Evolutionary conservation across 2,888 invertebrate genomes (phyloP).

Genomic region (Luperina nickerlii): DNA sequence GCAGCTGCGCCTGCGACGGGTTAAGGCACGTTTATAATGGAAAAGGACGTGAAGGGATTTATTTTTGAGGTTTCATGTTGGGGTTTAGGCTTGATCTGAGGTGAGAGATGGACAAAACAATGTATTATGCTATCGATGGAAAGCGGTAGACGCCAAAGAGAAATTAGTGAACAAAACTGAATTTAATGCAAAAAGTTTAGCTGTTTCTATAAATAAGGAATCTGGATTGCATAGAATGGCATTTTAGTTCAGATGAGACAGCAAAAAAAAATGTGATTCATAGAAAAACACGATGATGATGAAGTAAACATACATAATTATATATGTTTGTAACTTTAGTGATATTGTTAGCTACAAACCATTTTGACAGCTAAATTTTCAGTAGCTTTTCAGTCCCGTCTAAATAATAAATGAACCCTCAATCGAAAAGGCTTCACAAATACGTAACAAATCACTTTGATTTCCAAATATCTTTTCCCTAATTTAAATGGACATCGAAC

Average conservation of each 20-base stretch:
- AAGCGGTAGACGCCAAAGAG: background rate
- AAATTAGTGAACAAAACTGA: background rate
- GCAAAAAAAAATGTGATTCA: background rate
- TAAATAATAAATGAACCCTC: slow-evolving; percentile 35
- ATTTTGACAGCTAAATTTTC: background rate
- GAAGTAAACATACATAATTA: background rate
- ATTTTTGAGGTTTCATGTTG: slow-evolving; percentile 4
- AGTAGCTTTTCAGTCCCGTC: background rate
- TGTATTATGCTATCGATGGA: background rate
- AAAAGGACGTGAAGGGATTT: slow-evolving; percentile 27
- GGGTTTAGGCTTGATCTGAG: background rate
- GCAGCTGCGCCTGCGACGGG: slow-evolving; percentile 85
- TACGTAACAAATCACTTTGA: slow-evolving; percentile 34
- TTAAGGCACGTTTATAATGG: slow-evolving; percentile 71
- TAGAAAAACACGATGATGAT: background rate
- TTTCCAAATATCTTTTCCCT: slow-evolving; percentile 32
- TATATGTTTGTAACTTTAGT: background rate
- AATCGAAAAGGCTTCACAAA: background rate
- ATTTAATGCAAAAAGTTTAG: background rate
- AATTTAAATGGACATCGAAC: slow-evolving; percentile 28
- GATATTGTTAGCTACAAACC: background rate
- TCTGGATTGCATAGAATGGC: background rate
- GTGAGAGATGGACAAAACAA: background rate
- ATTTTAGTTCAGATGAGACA: background rate
- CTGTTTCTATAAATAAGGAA: background rate